Evolutionary conservation across 1,140 invertebrate species (phyloP), one percentile per base, ranked within the genome.

Genomic region (Heliconius himera): DNA sequence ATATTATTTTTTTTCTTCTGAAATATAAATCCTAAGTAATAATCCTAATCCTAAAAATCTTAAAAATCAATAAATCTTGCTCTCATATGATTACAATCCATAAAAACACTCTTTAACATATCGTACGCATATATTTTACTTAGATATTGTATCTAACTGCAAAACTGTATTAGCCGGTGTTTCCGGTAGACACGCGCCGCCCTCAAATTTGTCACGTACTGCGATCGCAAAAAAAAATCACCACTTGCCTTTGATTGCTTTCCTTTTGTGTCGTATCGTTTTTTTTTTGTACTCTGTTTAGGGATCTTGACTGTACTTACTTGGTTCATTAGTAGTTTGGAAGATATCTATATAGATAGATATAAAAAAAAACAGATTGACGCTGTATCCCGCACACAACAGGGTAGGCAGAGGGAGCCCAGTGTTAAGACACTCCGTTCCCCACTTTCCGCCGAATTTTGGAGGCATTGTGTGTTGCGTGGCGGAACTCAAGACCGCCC

Each of bases 201-300:
- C 46, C 70, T 36, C 56, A 41, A 79, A 66, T 79, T 79, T 74
- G 81, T 79, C 81, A 82, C 81, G 81, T 82, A 72, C 80, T 18
- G 3, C 11, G 22, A 38, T 77, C 66, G 49, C 77, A 79, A 73
- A 82, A 73, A 82, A 82, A 79, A 79, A 77, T 74, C 49, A 29
- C 74, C 74, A 76, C 72, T 82, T 75, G 56, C 38, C 60, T 71
- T 73, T 77, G 74, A 79, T 79, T 77, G 77, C 71, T 74, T 79
- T 71, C 51, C 76, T 73, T 77, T 29, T 66, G 60, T 66, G 4
- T 66, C 8, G 60, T 66, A 66, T 66, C 26, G 60, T 29, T 66
- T 22, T 51, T 66, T 56, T 51, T 66, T 66, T 13, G 26, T 66
- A n/a, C 26, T 29, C 26, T 66, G 9, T 16, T 60, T 66, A 66